Percentiles rank a stretch among this genome's conserved stretches.
These are phyloP conservation scores for Hippolais icterina DNA, from an alignment of 2,113 vertebrate genomes.

Conservation along the genomic window DNA sequence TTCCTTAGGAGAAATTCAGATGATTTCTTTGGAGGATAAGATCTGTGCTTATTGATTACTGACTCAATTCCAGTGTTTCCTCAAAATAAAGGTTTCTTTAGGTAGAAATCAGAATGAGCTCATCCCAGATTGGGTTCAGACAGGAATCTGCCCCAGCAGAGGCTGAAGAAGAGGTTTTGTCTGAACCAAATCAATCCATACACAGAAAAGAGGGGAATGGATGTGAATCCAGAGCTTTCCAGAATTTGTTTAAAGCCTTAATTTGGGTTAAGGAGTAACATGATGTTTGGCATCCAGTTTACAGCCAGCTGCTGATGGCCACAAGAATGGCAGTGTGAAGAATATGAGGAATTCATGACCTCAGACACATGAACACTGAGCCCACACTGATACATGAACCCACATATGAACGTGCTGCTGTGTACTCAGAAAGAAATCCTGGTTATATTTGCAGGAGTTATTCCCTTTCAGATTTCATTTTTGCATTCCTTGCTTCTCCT, in stretches of 20 bases:
- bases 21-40: background rate
- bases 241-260: background rate
- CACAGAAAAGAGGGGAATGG: background rate
- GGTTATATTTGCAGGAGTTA: accelerated
- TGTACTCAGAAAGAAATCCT: background rate
- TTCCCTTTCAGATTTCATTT: background rate
- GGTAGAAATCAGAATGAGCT: background rate
- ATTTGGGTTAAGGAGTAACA: background rate
- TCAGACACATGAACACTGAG: background rate
- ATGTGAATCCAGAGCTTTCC: no score
- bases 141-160: background rate
- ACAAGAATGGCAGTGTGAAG: background rate
- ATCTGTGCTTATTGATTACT: background rate
- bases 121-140: background rate
- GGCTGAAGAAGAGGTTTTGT: background rate
- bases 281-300: background rate
- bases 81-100: background rate
- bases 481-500: background rate
- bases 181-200: background rate
- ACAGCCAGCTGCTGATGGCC: background rate
- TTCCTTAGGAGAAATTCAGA: background rate
- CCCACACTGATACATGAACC: background rate
- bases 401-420: accelerated
- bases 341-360: background rate
- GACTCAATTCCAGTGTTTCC: background rate